Conservation (phyloP, 2,797 vertebrate species). For the Crocodylus rhombifer region DNA sequence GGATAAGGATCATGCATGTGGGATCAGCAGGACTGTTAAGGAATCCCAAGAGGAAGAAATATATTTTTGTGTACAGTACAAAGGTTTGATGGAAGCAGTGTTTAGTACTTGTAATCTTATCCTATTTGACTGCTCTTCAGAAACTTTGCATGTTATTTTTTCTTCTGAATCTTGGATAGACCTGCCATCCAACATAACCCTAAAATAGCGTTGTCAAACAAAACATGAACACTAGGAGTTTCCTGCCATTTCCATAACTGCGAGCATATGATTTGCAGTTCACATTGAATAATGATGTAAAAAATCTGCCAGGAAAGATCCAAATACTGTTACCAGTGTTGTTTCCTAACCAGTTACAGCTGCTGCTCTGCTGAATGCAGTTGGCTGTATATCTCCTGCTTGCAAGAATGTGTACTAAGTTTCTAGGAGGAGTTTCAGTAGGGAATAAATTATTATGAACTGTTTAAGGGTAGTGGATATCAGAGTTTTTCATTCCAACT, state of each 20-base stretch:
- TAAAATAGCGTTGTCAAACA: slow-evolving; percentile 74
- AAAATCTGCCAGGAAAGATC: slow-evolving; percentile 76
- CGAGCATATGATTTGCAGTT: slow-evolving; percentile 73
- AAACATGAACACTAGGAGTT: slow-evolving; percentile 61
- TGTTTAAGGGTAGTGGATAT: slow-evolving; percentile 53
- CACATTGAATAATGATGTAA: slow-evolving; percentile 73
- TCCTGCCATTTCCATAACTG: slow-evolving; percentile 74
- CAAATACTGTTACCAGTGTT: slow-evolving; percentile 55
- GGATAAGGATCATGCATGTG: not conserved
- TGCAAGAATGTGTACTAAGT: slow-evolving; percentile 23
- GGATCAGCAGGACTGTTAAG: not conserved
- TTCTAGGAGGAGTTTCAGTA: not conserved
- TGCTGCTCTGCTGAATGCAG: slow-evolving; percentile 60
- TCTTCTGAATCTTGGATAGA: not conserved
- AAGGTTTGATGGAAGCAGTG: not conserved
- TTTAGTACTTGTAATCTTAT: slow-evolving; percentile 19
- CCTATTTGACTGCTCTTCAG: slow-evolving; percentile 47
- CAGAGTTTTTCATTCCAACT: slow-evolving; percentile 14
- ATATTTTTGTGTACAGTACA: not conserved
- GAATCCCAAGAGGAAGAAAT: not conserved
- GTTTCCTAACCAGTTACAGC: slow-evolving; percentile 77
- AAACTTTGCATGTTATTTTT: not conserved
- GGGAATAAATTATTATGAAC: slow-evolving; percentile 9
- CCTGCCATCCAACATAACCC: slow-evolving; percentile 21
- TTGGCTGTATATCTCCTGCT: not conserved